phyloP scores from a whole-genome alignment of 2,888 invertebrate genomes.

The Cerastis leucographa region DNA sequence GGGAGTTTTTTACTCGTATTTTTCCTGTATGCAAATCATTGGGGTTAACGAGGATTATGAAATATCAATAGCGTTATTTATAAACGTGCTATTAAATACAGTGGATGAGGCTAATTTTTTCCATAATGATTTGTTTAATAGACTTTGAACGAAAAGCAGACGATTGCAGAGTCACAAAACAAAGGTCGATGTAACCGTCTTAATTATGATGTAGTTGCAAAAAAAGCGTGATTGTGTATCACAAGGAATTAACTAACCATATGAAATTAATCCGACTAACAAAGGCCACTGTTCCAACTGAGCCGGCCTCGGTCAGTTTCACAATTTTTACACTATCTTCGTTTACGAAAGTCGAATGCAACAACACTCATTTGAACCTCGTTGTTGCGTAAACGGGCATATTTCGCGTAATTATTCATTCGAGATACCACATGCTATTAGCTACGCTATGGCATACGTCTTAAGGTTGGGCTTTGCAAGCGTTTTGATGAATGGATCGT shows the following conservation, averaged over 20 bases:
- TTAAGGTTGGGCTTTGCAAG: conserved; percentile 61
- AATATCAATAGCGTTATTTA: background rate
- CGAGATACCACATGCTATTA: conserved; percentile 59
- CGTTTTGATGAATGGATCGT: conserved; percentile 53
- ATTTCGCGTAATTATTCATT: conserved; percentile 68
- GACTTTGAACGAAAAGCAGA: background rate
- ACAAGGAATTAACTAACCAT: conserved; percentile 72
- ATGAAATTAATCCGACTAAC: conserved; percentile 78
- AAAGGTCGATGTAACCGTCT: background rate
- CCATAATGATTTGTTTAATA: background rate
- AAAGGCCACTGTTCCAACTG: conserved; percentile 72
- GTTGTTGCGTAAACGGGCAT: conserved; percentile 75
- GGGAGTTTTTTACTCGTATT: conserved; percentile 4
- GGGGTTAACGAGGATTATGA: background rate
- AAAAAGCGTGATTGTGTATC: conserved; percentile 63
- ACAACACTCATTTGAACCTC: conserved; percentile 77
- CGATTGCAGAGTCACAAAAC: background rate
- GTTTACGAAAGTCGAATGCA: conserved; percentile 84
- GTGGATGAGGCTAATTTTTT: background rate
- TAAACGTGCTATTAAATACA: background rate
- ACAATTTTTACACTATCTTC: conserved; percentile 85
- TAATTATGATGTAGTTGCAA: conserved; percentile 51
- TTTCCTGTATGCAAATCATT: background rate
- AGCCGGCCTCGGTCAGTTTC: conserved; percentile 81
- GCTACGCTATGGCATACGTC: conserved; percentile 37